phyloP scores from a whole-genome alignment of 2,888 invertebrate species.

The Pyrgus malvae region DNA sequence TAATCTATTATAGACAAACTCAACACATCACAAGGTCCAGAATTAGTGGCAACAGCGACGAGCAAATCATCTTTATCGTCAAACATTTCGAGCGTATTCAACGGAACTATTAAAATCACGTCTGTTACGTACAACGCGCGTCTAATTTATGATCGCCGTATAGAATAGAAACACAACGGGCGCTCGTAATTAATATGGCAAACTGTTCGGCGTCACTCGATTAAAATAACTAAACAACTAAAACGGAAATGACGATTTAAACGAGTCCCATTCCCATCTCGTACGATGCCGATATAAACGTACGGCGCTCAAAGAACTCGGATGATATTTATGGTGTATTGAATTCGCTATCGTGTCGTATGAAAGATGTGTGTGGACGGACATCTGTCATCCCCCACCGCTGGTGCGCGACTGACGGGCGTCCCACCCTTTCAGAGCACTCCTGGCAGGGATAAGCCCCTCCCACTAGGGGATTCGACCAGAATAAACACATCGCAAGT shows the following conservation, averaged over 20 bases:
- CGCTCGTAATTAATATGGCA: constrained; percentile 36
- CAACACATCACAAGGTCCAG: constrained; percentile 14
- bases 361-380: constrained; percentile 61
- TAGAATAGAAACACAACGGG: constrained; percentile 32
- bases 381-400: constrained; percentile 78
- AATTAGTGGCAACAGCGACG: neutral
- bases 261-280: constrained; percentile 29
- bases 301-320: constrained; percentile 19
- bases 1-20: neutral
- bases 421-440: constrained; percentile 51
- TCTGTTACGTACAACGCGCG: constrained; percentile 31
- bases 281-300: neutral
- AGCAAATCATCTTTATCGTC: constrained; percentile 20
- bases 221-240: constrained; percentile 26
- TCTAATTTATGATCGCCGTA: constrained; percentile 34
- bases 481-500: constrained; percentile 33
- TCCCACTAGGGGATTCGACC: constrained; percentile 42
- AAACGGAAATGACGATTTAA: constrained; percentile 28
- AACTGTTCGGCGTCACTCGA: constrained; percentile 35
- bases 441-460: constrained; percentile 44
- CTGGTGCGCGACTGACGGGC: constrained; percentile 55
- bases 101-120: constrained; percentile 35
- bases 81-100: constrained; percentile 21
- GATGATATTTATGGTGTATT: constrained; percentile 64
- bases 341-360: constrained; percentile 72